Evolutionary conservation across 2,888 invertebrate species (phyloP).

Genomic region (Thysanoteuthis rhombus): DNA sequence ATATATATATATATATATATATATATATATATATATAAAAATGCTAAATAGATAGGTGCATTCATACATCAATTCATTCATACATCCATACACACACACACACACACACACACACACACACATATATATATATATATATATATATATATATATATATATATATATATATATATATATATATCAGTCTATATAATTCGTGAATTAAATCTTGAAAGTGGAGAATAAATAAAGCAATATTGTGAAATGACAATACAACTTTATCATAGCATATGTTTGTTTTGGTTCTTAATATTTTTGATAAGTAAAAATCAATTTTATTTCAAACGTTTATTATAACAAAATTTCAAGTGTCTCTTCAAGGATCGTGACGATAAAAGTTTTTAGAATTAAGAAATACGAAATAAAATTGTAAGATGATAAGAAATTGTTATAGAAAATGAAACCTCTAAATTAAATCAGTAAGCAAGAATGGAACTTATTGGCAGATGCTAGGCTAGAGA

Average conservation of each 20-base stretch:
- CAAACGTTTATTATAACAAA: not conserved
- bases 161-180: not conserved
- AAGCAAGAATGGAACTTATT: no score
- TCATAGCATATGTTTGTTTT: not conserved
- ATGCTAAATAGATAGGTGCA: not conserved
- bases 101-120: no score
- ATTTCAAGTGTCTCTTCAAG: not conserved
- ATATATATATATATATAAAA: no score
- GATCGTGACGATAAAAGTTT: not conserved
- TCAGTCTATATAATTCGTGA: not conserved
- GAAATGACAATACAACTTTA: not conserved
- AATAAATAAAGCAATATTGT: not conserved
- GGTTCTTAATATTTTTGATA: not conserved
- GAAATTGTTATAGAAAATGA: not conserved
- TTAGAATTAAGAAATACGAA: not conserved
- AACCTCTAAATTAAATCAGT: not conserved
- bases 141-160: not conserved
- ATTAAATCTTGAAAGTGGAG: not conserved
- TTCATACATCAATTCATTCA: not conserved
- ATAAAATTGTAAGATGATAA: not conserved
- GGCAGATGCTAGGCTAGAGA: no score
- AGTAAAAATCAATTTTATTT: conserved; percentile 12
- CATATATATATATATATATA: no score
- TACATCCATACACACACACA: no score
- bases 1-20: no score